Conservation (phyloP, 1,140 invertebrate species). For the Lanistes nyassanus region DNA sequence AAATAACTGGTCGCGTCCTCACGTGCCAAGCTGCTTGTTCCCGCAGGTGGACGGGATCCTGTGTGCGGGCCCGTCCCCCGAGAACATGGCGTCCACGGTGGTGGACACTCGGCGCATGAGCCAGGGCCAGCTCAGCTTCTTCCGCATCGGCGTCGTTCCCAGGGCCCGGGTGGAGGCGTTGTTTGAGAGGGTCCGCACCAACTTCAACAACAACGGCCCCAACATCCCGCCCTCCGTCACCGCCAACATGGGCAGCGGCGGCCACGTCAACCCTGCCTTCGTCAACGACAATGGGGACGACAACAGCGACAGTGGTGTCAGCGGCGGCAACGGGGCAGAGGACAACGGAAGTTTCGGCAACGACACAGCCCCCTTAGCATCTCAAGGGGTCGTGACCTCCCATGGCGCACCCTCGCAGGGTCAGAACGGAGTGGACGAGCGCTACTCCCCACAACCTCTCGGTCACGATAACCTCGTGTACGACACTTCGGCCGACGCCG, state of each 20-base stretch:
- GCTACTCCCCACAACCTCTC: background rate
- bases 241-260: background rate
- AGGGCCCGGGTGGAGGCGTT: constrained; percentile 46
- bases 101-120: constrained; percentile 48
- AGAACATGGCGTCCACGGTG: constrained; percentile 54
- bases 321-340: constrained; percentile 33
- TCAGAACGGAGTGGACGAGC: background rate
- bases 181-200: constrained; percentile 40
- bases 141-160: constrained; percentile 51
- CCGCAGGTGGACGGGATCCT: constrained; percentile 53
- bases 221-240: constrained; percentile 8
- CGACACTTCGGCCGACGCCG: constrained; percentile 8
- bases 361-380: constrained; percentile 3
- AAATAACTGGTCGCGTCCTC: background rate
- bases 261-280: constrained; percentile 13
- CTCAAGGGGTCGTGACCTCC: background rate
- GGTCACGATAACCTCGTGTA: constrained; percentile 18
- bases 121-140: constrained; percentile 49
- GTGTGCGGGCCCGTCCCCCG: constrained; percentile 50
- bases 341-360: constrained; percentile 16
- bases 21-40: background rate
- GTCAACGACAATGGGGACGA: constrained; percentile 4
- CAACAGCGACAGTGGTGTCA: constrained; percentile 24
- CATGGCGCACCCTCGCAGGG: background rate
- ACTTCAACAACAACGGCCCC: constrained; percentile 22